Conservation (phyloP, 2,797 vertebrate species). For the Hydrolagus colliei region DNA sequence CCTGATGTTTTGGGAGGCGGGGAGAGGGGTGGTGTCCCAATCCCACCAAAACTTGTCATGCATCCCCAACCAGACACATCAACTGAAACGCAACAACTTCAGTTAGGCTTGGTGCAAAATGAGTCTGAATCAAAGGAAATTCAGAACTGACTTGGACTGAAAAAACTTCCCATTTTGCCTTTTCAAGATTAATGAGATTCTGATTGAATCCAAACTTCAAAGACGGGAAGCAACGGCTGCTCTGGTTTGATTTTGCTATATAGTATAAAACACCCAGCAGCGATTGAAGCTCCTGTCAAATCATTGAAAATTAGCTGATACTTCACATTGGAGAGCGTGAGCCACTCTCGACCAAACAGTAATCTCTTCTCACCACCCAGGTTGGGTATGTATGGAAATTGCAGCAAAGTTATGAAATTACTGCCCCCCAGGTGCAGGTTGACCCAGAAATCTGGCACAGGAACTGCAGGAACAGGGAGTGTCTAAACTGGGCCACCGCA, state of each 20-base stretch:
- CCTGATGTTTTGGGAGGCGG: neutral
- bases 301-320: neutral
- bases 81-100: no score
- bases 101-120: neutral
- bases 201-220: conserved; percentile 24
- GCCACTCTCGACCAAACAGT: no score
- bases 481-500: neutral
- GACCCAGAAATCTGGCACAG: neutral
- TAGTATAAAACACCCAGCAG: neutral
- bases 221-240: neutral
- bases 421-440: neutral
- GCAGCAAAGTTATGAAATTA: neutral
- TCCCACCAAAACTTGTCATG: no score
- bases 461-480: neutral
- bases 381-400: neutral
- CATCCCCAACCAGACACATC: neutral
- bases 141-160: neutral
- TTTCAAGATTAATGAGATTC: conserved; percentile 24
- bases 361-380: neutral
- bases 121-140: conserved; percentile 3
- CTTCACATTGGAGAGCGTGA: neutral
- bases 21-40: neutral
- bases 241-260: conserved; percentile 16
- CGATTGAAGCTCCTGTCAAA: neutral
- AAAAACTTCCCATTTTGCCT: conserved; percentile 3